Percentiles rank a stretch among this genome's conserved stretches.
Evolutionary conservation across 2,888 invertebrate species (phyloP).

Genomic region (Seira ritae): DNA sequence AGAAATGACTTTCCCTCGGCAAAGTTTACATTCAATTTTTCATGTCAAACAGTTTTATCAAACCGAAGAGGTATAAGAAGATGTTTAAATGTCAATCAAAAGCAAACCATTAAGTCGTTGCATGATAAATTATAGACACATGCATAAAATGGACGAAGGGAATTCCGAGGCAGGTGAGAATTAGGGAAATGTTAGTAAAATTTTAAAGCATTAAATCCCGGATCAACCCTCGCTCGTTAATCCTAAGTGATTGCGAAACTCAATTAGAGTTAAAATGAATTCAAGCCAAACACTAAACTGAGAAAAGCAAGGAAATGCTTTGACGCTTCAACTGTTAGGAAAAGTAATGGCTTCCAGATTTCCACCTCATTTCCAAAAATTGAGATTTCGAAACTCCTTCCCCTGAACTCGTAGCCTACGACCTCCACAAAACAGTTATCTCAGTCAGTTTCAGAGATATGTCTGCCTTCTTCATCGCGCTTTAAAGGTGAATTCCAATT

Average conservation of each 20-base stretch:
- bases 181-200: not conserved
- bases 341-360: not conserved
- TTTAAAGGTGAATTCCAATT: constrained; percentile 15
- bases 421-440: constrained; percentile 17
- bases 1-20: not conserved
- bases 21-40: constrained; percentile 7
- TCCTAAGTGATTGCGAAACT: no score
- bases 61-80: not conserved
- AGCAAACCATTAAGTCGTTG: no score
- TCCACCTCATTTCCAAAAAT: not conserved
- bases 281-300: not conserved
- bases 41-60: not conserved
- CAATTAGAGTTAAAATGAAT: no score
- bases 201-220: not conserved
- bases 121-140: no score
- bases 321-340: not conserved
- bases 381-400: not conserved
- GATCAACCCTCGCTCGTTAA: no score
- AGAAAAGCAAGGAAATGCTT: not conserved
- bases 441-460: no score
- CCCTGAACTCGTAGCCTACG: not conserved
- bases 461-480: no score
- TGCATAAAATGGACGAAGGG: not conserved
- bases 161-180: not conserved
- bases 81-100: not conserved